Conservation (phyloP, 2,797 vertebrate genomes). For the Lacerta bilineata region DNA sequence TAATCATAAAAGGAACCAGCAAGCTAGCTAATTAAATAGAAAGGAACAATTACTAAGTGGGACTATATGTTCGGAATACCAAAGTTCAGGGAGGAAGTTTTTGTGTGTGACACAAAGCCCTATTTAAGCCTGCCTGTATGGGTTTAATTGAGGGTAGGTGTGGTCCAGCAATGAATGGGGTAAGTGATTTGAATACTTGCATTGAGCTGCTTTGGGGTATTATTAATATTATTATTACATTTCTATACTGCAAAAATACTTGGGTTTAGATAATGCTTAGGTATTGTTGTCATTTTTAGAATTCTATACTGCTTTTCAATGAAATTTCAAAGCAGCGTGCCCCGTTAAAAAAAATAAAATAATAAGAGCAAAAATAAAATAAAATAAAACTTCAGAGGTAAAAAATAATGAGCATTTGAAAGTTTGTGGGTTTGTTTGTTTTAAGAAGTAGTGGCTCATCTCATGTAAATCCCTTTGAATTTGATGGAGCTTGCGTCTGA, state of each 20-base stretch:
- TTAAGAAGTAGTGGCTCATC: neutral
- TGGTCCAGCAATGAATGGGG: neutral
- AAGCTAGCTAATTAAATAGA: neutral
- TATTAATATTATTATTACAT: neutral
- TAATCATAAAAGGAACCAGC: neutral
- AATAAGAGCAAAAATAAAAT: neutral
- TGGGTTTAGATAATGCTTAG: neutral
- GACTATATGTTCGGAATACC: neutral
- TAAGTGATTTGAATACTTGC: neutral
- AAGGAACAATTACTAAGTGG: neutral
- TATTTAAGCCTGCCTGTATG: conserved; percentile 10
- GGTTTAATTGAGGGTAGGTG: neutral
- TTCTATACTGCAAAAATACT: neutral
- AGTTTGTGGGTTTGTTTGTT: neutral
- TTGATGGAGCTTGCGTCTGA: too few relatives aligned
- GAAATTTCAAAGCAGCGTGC: neutral
- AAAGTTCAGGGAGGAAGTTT: neutral
- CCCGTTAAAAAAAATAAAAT: neutral
- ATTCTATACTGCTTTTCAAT: neutral
- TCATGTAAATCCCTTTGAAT: too few relatives aligned
- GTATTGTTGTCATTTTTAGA: neutral
- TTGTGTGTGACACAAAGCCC: conserved; percentile 6
- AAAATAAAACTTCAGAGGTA: neutral
- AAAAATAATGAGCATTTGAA: neutral
- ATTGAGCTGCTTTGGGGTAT: neutral